These are phyloP conservation scores for Ceratina calcarata DNA, from an alignment of 1,140 invertebrate species.

Conservation along the genomic window DNA sequence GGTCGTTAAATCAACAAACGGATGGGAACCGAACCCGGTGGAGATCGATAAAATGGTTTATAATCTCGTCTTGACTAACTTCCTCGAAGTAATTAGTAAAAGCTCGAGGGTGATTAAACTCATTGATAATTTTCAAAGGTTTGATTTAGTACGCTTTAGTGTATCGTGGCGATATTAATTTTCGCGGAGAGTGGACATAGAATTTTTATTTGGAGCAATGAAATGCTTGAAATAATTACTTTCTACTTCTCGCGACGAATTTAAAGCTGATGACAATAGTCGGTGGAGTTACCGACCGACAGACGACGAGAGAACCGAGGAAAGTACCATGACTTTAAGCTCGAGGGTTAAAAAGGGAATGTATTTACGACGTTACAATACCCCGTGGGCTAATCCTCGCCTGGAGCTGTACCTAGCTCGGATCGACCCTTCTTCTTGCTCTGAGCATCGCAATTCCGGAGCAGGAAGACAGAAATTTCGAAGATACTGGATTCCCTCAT, in stretches of 20 bases:
- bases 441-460: conserved; percentile 66
- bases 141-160: too few species aligned
- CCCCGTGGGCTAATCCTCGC: conserved; percentile 79
- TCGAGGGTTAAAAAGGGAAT: conserved; percentile 67
- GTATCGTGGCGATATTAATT: too few species aligned
- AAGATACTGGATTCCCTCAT: not conserved
- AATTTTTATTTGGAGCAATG: not conserved
- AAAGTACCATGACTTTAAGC: conserved; percentile 56
- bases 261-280: conserved; percentile 62
- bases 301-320: conserved; percentile 30
- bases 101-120: not conserved
- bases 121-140: not conserved
- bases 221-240: conserved; percentile 34
- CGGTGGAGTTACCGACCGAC: conserved; percentile 66
- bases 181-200: too few species aligned
- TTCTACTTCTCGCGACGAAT: conserved; percentile 7
- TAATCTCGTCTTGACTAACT: not conserved
- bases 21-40: not conserved
- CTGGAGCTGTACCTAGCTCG: conserved; percentile 64
- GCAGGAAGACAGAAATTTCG: conserved; percentile 46
- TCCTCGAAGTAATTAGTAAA: not conserved
- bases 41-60: conserved; percentile 39
- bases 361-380: conserved; percentile 81
- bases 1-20: conserved; percentile 5
- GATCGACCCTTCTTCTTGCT: conserved; percentile 67